Percentiles rank a stretch among this genome's conserved stretches.
These are phyloP conservation scores for Eleutherodactylus coqui DNA, from an alignment of 2,797 vertebrate species.

Conservation along the genomic window DNA sequence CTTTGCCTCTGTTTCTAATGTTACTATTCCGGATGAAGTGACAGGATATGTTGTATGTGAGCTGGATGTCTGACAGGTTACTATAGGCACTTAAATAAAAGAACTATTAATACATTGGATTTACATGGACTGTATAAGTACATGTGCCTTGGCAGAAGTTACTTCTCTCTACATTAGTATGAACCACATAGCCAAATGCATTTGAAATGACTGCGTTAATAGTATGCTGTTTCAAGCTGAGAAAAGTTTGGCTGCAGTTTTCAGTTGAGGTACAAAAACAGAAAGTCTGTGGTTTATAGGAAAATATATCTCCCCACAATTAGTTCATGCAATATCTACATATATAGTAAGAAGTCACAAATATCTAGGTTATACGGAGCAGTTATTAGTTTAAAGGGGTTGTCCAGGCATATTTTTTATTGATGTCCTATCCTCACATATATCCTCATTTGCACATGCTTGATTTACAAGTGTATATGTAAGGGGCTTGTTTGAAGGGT, in stretches of 20 bases:
- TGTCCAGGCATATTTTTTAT: too few relatives aligned
- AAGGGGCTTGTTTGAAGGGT: too few relatives aligned
- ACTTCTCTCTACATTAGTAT: conserved; percentile 3
- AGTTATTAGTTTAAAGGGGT: too few relatives aligned
- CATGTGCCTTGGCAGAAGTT: background rate
- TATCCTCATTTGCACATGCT: too few relatives aligned
- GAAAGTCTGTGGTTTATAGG: background rate
- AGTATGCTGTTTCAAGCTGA: background rate
- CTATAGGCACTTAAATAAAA: background rate
- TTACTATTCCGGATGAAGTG: background rate
- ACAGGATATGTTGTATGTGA: background rate
- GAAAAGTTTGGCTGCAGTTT: background rate
- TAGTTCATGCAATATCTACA: background rate
- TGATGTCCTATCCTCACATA: too few relatives aligned
- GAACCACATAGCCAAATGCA: background rate
- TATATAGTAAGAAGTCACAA: too few relatives aligned
- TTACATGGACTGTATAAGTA: background rate
- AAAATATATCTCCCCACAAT: background rate
- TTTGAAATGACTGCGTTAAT: background rate
- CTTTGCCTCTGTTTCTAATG: background rate
- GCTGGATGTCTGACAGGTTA: background rate
- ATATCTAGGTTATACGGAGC: too few relatives aligned
- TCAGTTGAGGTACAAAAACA: too few relatives aligned
- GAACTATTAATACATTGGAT: background rate
- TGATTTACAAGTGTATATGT: too few relatives aligned